Percentiles rank a stretch among this genome's conserved stretches.
Conservation (phyloP, 1,140 invertebrate species). For the Mizuhopecten yessoensis region DNA sequence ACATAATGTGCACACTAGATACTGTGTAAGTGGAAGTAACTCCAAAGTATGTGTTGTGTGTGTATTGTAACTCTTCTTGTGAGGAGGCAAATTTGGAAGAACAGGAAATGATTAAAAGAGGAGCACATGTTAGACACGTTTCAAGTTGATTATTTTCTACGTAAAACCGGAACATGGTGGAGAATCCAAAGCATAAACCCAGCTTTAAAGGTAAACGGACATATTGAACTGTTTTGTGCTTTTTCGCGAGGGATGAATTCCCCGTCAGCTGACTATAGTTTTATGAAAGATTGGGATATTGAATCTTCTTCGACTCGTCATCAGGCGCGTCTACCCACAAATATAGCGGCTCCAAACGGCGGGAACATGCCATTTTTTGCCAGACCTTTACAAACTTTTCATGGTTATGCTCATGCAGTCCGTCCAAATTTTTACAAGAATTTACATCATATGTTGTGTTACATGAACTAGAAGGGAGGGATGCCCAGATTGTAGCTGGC, state of each 20-base stretch:
- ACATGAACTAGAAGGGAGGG: neutral
- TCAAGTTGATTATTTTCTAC: no score
- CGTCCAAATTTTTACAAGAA: neutral
- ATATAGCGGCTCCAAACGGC: neutral
- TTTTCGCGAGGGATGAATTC: no score
- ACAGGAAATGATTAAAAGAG: no score
- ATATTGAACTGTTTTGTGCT: neutral
- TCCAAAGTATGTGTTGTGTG: no score
- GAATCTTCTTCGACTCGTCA: neutral
- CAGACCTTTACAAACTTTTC: neutral
- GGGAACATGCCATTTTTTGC: neutral
- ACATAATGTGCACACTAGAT: no score
- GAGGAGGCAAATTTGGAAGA: no score
- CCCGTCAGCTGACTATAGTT: no score
- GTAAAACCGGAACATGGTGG: neutral
- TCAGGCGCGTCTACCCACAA: neutral
- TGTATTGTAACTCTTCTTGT: no score
- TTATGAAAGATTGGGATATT: no score
- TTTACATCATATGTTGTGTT: neutral
- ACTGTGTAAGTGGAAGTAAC: no score
- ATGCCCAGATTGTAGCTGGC: neutral
- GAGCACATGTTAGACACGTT: no score
- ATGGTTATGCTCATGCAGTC: neutral
- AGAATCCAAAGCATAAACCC: constrained; percentile 10
- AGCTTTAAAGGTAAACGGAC: neutral